A percentile compares a stretch with the other conserved stretches of the same genome.
Evolutionary conservation across 2,113 vertebrate genomes (phyloP).

Genomic region (Cololabis saira): DNA sequence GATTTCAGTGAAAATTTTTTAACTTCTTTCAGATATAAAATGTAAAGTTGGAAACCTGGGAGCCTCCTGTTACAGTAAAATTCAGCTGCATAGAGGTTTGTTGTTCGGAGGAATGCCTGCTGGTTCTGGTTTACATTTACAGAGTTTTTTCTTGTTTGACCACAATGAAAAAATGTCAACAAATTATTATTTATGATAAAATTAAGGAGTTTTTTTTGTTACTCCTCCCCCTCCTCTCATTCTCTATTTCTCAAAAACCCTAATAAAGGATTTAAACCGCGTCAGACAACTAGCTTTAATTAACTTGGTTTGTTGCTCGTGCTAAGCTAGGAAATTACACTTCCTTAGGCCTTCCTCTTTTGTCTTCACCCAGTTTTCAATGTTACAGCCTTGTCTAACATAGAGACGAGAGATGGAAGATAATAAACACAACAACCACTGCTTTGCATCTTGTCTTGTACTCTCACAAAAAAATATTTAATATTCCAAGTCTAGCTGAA

Average conservation of each 20-base stretch:
- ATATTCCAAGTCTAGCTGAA: not conserved
- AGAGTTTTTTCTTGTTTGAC: conserved; percentile 7
- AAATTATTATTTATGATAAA: conserved; percentile 24
- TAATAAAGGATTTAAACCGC: conserved; percentile 53
- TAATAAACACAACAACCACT: not conserved
- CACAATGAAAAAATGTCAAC: conserved; percentile 1
- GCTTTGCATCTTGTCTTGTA: not conserved
- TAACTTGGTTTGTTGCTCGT: conserved; percentile 33
- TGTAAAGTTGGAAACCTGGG: too few relatives aligned
- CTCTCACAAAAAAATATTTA: not conserved
- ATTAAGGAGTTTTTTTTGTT: not conserved
- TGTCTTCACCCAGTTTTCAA: conserved; percentile 16
- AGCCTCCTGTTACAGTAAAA: too few relatives aligned
- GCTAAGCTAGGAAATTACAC: conserved; percentile 48
- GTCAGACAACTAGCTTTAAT: conserved; percentile 62
- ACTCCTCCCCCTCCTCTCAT: not conserved
- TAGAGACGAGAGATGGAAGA: not conserved
- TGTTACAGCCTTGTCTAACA: not conserved
- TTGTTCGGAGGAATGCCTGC: too few relatives aligned
- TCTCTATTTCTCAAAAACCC: conserved; percentile 17
- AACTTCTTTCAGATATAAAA: too few relatives aligned
- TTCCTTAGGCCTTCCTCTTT: conserved; percentile 27
- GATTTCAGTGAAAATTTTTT: too few relatives aligned
- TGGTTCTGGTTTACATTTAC: not conserved
- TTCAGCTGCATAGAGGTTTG: too few relatives aligned